Conservation (phyloP, 2,113 vertebrate species). For the Prionailurus bengalensis region DNA sequence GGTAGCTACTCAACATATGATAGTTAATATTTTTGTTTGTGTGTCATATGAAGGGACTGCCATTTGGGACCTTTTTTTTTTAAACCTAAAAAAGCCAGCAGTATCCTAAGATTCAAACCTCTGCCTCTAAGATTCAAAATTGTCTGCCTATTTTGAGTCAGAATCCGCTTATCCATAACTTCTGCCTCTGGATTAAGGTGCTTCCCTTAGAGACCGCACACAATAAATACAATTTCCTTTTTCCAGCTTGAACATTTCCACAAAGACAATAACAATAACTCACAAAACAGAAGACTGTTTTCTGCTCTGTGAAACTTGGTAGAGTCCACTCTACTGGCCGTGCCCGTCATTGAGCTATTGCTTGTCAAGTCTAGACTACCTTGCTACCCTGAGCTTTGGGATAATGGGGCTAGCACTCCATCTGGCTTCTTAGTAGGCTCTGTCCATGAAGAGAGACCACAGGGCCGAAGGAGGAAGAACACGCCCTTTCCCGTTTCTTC, state of each 20-base stretch:
- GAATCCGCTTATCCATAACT: neutral
- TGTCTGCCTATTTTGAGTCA: neutral
- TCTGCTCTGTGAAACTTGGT: neutral
- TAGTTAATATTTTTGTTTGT: neutral
- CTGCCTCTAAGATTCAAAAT: too few relatives aligned
- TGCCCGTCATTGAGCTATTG: neutral
- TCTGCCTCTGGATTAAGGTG: neutral
- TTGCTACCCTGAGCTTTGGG: neutral
- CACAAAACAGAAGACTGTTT: neutral
- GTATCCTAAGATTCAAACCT: neutral
- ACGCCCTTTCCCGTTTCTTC: neutral
- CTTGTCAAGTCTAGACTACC: neutral
- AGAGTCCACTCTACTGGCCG: fast-evolving
- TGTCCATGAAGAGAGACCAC: neutral
- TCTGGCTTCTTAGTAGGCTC: neutral
- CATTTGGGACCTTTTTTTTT: neutral
- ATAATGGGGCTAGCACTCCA: fast-evolving
- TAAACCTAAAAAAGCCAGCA: neutral
- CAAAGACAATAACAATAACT: neutral
- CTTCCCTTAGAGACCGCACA: neutral
- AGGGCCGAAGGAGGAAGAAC: neutral
- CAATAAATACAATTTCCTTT: neutral
- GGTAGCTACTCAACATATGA: neutral
- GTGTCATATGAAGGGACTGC: neutral
- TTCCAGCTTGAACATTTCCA: neutral